These are phyloP conservation scores for Sminthurides aquaticus DNA, from an alignment of 2,888 invertebrate genomes.

Conservation along the genomic window DNA sequence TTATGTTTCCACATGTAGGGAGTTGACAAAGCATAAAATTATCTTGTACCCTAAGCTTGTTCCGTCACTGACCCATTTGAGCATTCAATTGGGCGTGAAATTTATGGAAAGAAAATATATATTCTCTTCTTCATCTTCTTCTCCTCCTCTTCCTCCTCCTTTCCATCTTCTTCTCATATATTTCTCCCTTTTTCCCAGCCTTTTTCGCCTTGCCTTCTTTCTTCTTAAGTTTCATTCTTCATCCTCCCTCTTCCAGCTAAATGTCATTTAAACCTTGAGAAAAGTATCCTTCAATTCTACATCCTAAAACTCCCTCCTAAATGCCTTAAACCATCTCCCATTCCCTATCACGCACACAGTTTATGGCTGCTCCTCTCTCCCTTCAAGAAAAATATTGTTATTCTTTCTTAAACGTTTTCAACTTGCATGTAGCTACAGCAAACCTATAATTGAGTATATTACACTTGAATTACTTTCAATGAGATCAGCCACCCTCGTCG, in stretches of 20 bases:
- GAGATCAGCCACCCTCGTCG: background rate
- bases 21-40: constrained; percentile 4
- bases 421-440: background rate
- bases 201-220: no score
- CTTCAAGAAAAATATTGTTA: no score
- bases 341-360: no score
- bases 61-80: constrained; percentile 28
- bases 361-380: no score
- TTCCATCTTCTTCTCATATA: background rate
- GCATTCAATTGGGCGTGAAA: constrained; percentile 31
- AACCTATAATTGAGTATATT: background rate
- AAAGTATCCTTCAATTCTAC: no score
- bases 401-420: background rate
- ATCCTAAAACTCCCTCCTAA: no score
- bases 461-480: background rate
- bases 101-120: constrained; percentile 21
- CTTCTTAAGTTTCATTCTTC: no score
- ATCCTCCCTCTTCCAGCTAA: no score
- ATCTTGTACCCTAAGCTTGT: background rate
- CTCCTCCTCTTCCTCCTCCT: constrained; percentile 1
- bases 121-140: constrained; percentile 2
- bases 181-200: background rate
- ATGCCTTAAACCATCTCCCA: no score
- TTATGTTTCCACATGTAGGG: no score
- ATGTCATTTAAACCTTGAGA: no score